These are phyloP conservation scores for Amblyopsis rosae DNA, from an alignment of 2,113 vertebrate species.

Conservation along the genomic window DNA sequence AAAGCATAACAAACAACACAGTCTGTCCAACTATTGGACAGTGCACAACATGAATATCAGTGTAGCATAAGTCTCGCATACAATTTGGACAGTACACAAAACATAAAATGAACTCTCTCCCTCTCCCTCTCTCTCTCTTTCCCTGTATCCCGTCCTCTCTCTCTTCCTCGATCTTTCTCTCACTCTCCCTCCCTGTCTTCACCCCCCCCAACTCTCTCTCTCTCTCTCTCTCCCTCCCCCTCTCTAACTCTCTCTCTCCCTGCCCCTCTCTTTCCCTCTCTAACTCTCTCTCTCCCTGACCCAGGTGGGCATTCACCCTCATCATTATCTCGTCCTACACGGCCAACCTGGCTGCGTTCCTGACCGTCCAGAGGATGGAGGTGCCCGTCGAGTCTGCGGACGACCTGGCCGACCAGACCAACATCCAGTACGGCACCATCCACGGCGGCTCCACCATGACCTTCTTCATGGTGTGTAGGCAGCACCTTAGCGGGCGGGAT, in stretches of 20 bases:
- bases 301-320: conserved; percentile 93
- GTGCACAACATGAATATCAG: too few species aligned
- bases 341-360: conserved; percentile 90
- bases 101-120: too few species aligned
- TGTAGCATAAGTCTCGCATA: too few species aligned
- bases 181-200: too few species aligned
- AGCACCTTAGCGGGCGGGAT: not conserved
- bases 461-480: conserved; percentile 87
- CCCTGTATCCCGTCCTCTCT: too few species aligned
- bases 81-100: too few species aligned
- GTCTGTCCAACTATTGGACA: too few species aligned
- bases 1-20: too few species aligned
- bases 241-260: not conserved
- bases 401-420: conserved; percentile 91
- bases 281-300: not conserved
- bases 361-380: conserved; percentile 95
- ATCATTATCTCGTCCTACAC: conserved; percentile 97
- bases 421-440: conserved; percentile 94
- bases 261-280: too few species aligned
- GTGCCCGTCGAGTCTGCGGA: conserved; percentile 89
- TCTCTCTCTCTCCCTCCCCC: not conserved
- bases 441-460: conserved; percentile 94
- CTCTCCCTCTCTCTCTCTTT: too few species aligned
- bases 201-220: not conserved
- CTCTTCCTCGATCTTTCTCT: too few species aligned